These are phyloP conservation scores for Umimayanthus kanabou DNA, from an alignment of 92 coral and sea anemone genomes.

Conservation along the genomic window DNA sequence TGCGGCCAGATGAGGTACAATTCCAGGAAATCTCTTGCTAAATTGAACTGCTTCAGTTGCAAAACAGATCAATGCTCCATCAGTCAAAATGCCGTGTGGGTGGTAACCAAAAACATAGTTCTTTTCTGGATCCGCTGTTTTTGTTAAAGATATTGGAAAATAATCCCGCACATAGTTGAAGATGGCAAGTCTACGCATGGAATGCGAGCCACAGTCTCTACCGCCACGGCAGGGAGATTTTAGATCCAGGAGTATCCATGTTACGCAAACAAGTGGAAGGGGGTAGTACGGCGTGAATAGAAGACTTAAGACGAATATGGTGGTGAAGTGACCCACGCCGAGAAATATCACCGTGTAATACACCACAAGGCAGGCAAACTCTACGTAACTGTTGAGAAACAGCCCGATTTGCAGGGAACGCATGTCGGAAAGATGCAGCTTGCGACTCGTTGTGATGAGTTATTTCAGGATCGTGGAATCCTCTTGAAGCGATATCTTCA, in stretches of 20 bases:
- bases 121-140: neutral
- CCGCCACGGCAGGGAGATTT: slow-evolving; percentile 3
- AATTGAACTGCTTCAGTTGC: no score
- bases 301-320: neutral
- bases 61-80: neutral
- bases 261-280: neutral
- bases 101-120: no score
- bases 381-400: no score
- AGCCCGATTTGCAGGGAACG: neutral
- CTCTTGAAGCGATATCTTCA: no score
- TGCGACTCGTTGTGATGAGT: no score
- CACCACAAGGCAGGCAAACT: no score
- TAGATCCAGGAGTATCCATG: neutral
- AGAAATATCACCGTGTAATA: neutral
- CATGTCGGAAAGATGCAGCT: no score
- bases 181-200: neutral
- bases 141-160: neutral
- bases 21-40: neutral
- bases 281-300: neutral
- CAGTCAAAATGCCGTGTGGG: neutral
- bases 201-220: no score
- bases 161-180: neutral
- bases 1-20: neutral
- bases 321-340: neutral
- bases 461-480: no score